These are phyloP conservation scores for Malacoctenus gilli DNA, from an alignment of 2,797 vertebrate genomes.

Conservation along the genomic window DNA sequence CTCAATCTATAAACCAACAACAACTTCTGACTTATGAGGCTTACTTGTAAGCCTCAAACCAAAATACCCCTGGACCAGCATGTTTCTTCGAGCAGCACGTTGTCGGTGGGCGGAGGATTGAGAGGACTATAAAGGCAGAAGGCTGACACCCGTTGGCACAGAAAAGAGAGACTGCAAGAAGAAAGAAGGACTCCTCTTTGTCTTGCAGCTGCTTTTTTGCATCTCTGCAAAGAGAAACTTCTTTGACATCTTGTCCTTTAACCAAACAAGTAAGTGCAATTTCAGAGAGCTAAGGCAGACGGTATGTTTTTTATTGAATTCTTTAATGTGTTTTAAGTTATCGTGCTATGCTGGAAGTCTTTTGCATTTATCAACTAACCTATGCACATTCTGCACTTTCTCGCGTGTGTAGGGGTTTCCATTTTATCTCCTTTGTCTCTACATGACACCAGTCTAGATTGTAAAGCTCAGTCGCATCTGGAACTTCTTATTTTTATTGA, in stretches of 20 bases:
- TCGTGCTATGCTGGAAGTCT: too few relatives aligned
- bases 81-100: too few relatives aligned
- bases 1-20: not conserved
- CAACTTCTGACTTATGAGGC: not conserved
- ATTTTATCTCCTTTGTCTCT: too few relatives aligned
- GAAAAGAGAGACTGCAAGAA: conserved; percentile 25
- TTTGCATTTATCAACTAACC: too few relatives aligned
- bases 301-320: too few relatives aligned
- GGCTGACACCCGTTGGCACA: not conserved
- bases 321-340: too few relatives aligned
- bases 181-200: conserved; percentile 35
- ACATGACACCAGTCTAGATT: too few relatives aligned
- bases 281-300: not conserved
- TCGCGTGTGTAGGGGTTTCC: too few relatives aligned
- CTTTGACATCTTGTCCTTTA: not conserved
- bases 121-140: conserved; percentile 14
- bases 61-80: too few relatives aligned
- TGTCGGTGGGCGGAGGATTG: not conserved
- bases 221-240: not conserved
- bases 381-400: too few relatives aligned
- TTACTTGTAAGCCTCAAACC: not conserved
- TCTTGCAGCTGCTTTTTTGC: conserved; percentile 28
- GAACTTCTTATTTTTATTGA: too few relatives aligned
- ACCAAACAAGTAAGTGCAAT: conserved; percentile 21
- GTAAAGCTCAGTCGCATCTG: too few relatives aligned